These are phyloP conservation scores for Limnodromus scolopaceus DNA, from an alignment of 2,797 vertebrate species.

Conservation along the genomic window DNA sequence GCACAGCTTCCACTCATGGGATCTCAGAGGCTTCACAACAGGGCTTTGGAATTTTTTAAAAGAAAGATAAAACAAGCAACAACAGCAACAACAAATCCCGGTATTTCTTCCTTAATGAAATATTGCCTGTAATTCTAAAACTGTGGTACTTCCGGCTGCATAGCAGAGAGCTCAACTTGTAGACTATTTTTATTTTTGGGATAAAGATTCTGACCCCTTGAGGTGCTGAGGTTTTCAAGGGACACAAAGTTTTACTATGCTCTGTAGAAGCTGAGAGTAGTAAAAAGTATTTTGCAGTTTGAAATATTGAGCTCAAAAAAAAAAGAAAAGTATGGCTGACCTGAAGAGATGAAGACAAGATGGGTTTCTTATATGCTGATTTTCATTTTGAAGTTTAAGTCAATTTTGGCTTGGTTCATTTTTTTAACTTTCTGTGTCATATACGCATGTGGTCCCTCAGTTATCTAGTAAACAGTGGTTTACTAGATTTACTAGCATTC, in stretches of 20 bases:
- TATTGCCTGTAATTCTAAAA: background rate
- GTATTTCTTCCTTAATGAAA: background rate
- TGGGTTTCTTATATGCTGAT: background rate
- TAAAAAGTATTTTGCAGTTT: background rate
- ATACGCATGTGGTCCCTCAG: background rate
- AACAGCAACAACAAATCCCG: background rate
- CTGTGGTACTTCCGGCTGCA: accelerated
- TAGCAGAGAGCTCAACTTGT: background rate
- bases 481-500: background rate
- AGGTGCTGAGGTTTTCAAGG: background rate
- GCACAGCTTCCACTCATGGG: background rate
- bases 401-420: background rate
- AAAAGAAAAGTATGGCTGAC: background rate
- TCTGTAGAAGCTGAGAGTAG: background rate
- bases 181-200: background rate
- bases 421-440: background rate
- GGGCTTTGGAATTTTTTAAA: background rate
- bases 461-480: background rate
- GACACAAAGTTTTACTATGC: background rate
- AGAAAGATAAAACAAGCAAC: background rate
- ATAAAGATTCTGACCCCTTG: background rate
- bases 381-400: background rate
- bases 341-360: background rate
- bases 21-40: background rate
- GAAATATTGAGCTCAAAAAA: background rate